Evolutionary conservation across 2,113 vertebrate genomes (phyloP).

Genomic region (Dicrurus megarhynchus): DNA sequence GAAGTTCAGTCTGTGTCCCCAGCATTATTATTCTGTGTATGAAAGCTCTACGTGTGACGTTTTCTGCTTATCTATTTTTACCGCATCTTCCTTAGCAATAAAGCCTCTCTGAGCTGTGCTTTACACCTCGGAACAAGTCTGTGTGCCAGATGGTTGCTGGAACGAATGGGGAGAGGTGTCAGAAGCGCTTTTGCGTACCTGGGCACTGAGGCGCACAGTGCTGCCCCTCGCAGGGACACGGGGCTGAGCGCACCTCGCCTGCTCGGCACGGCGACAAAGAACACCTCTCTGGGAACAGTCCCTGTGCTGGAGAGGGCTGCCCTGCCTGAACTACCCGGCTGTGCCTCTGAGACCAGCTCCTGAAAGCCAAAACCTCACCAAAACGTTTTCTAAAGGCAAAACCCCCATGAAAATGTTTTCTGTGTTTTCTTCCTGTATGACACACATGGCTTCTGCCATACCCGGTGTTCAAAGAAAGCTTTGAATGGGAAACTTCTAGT

Average conservation of each 20-base stretch:
- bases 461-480: neutral
- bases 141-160: neutral
- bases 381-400: neutral
- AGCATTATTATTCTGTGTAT: neutral
- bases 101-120: neutral
- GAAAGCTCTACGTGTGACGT: neutral
- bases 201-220: neutral
- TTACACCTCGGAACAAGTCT: neutral
- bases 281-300: rapidly evolving
- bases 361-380: neutral
- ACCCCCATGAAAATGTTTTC: neutral
- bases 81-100: neutral
- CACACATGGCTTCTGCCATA: neutral
- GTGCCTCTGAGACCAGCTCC: neutral
- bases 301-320: neutral
- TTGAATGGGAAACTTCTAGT: neutral
- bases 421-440: neutral
- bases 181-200: neutral
- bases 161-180: neutral
- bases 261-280: neutral
- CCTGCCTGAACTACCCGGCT: neutral
- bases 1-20: neutral
- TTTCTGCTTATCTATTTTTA: neutral
- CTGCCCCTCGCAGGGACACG: neutral
- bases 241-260: neutral